Base-by-base conservation (phyloP, 2,113 vertebrate species). In the Clinocottus analis region DNA sequence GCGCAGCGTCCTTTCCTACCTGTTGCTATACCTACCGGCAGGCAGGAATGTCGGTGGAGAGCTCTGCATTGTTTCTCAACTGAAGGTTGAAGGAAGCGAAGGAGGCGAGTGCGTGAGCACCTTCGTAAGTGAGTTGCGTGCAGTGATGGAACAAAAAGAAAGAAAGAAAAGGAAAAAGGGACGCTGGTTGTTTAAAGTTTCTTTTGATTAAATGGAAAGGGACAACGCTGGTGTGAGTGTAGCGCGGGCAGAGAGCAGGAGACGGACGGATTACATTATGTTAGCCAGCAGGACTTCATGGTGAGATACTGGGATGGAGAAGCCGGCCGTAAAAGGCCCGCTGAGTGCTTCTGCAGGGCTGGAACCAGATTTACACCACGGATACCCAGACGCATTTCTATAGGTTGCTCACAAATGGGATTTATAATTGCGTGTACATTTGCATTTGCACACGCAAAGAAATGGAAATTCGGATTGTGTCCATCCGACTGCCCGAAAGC, bases 201-300 rank as follows among this genome's bases (percentile, higher is more conserved):
- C 70, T 67, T 71, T 55, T 67, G 74, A 64, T 73, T 60, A 78
- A 75, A 84, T 68, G 23, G 27, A 79, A n/a, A 61, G 35, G 53
- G 47, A 87, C 51, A 72, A 82, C 64, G 71, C 29, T 8, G 65
- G 78, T 72, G 65, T 9, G 72, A 78, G 68, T 33, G 39, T 75
- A 37, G 55, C 53, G 49, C 65, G 75, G 35, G 72, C 12, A 35
- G 45, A 59, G 75, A 76, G 72, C 43, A 79, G 75, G 75, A 87
- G 86, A 88, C 82, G 86, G 91, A 84, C 78, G 81, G 80, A 83
- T 83, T 69, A 62, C 85, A 92, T 89, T 90, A 91, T 89, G 91
- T 89, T 72, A 70, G 83, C 79, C 87, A 90, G 91, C 89, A 79
- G 89, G 82, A 87, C 82, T 56, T 77, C 87, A 64, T 65, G 62